These are phyloP conservation scores for Himalopsyche japonica DNA, from an alignment of 2,888 invertebrate species.

Conservation along the genomic window DNA sequence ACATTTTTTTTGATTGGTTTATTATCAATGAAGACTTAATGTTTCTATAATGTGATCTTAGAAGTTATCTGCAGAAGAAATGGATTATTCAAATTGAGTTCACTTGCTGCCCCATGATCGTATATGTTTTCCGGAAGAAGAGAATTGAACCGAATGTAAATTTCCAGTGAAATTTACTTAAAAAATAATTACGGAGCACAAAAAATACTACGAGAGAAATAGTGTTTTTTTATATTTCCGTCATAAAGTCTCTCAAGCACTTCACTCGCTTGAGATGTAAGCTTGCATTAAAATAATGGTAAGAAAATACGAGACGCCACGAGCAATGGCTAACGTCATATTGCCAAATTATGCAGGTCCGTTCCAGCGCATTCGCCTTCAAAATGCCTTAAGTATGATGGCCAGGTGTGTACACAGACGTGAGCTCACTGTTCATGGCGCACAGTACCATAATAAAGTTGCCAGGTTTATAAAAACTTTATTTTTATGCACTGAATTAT, in stretches of 20 bases:
- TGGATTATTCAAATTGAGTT: too few relatives aligned
- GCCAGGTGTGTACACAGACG: neutral
- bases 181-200: too few relatives aligned
- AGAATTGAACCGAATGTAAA: too few relatives aligned
- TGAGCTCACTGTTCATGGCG: neutral
- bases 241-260: neutral
- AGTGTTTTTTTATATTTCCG: neutral
- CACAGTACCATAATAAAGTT: neutral
- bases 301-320: neutral
- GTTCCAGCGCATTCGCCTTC: neutral
- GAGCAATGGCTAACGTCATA: neutral
- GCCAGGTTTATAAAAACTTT: neutral
- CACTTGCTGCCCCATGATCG: too few relatives aligned
- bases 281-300: neutral
- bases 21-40: too few relatives aligned
- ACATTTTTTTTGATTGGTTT: too few relatives aligned
- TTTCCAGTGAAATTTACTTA: too few relatives aligned
- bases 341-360: constrained; percentile 14
- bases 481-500: neutral
- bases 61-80: too few relatives aligned
- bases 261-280: neutral
- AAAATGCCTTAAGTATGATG: constrained; percentile 7
- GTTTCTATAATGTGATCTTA: too few relatives aligned
- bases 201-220: too few relatives aligned
- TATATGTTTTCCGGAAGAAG: too few relatives aligned